Conservation (phyloP, 2,888 invertebrate genomes). For the Corbicula japonica region DNA sequence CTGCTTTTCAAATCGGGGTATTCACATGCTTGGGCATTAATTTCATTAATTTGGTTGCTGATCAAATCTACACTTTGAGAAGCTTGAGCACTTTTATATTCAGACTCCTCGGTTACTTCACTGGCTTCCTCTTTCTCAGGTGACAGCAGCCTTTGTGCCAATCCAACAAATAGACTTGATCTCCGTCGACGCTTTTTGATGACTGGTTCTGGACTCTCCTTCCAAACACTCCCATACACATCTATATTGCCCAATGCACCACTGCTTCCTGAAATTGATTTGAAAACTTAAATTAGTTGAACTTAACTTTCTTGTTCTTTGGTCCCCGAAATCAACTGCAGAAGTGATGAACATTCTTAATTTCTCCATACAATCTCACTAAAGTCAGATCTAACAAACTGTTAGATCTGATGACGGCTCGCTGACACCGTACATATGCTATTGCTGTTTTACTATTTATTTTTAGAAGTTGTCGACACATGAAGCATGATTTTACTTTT, state of each 20-base stretch:
- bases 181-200: conserved; percentile 41
- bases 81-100: not conserved
- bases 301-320: not conserved
- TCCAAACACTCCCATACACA: conserved; percentile 62
- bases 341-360: not conserved
- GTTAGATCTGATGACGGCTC: not conserved
- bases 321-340: not conserved
- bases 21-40: no score
- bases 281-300: not conserved
- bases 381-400: not conserved
- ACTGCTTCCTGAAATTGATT: conserved; percentile 2
- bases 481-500: no score
- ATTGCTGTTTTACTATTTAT: no score
- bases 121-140: conserved; percentile 8
- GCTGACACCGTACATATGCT: no score
- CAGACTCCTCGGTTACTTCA: not conserved
- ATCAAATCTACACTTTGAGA: no score
- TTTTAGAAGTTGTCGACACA: no score
- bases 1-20: no score
- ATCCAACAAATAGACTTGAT: conserved; percentile 41
- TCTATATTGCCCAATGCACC: not conserved
- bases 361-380: no score
- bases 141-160: not conserved
- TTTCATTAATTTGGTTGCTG: no score
- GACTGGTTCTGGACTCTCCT: conserved; percentile 51